Evolutionary conservation across 2,797 vertebrate genomes (phyloP), one percentile per base, ranked within the genome.

Genomic region (Kryptopterus vitreolus): DNA sequence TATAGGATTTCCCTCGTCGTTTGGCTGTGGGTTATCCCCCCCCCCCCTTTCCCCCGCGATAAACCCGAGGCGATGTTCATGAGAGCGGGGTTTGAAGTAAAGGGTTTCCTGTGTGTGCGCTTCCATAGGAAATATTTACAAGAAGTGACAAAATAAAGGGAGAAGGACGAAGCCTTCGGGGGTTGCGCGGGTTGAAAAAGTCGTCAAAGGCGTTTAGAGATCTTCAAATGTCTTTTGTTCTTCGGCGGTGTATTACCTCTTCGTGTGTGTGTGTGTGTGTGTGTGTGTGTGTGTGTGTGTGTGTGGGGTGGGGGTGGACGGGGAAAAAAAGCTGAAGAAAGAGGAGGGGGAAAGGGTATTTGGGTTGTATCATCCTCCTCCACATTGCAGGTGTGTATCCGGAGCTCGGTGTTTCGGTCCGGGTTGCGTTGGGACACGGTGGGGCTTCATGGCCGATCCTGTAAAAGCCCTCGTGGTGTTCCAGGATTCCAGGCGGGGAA

Each of bases 321-420:
- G 31, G 20, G 46, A 29, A 31, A 31, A 4, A 46, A 31, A 33
- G 31, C 2, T 29, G 24, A 70, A 83, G 63, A 84, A 69, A 82
- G 13, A 83, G 57, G 81, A 76, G 62, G 9, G 33, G 9, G 33
- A 15, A 63, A 31, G 24, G 52, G 85, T 89, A 72, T 72, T 88
- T 88, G 93, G 92, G 92, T 94, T 87, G 89, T 81, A 86, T 81
- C 80, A 88, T 91, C 92, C 90, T 91, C 92, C 90, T 90, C 92
- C 88, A 86, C 91, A 92, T 92, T 92, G 91, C 92, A 92, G 90
- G 89, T 92, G 87, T 88, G 81, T 85, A 86, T 61, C 18, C 50
- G 16, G 15, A 10, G 12, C 6, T n/a, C 31, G 7, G 35, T 31
- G 11, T 57, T 35, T 43, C 20, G 68, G 22, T n/a, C n/a, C 15